These are phyloP conservation scores for Ianthella basta DNA, from an alignment of 37 sponge, comb jelly and placozoan genomes.

Conservation along the genomic window DNA sequence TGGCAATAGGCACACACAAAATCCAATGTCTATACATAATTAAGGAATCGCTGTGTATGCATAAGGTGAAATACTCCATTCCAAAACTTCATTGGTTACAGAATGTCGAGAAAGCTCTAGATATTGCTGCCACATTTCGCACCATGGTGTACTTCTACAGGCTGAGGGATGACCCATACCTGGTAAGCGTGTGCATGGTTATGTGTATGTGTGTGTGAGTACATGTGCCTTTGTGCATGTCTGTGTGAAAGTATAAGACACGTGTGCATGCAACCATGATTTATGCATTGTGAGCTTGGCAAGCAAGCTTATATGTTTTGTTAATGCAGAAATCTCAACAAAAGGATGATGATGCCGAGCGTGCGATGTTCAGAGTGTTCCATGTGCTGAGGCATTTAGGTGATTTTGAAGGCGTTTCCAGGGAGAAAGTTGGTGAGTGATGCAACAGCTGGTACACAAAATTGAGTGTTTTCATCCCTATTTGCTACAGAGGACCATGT, in stretches of 20 bases:
- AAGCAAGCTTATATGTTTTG: too few species aligned
- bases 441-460: neutral
- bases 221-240: neutral
- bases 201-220: neutral
- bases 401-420: constrained; percentile 31
- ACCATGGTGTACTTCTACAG: constrained; percentile 50
- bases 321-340: neutral
- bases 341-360: constrained; percentile 58
- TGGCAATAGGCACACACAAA: too few species aligned
- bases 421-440: neutral
- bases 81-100: neutral
- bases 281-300: neutral
- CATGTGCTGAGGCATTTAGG: constrained; percentile 53
- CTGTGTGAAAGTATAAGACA: constrained; percentile 6
- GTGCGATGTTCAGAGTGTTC: constrained; percentile 52
- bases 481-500: too few species aligned
- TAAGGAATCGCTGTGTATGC: too few species aligned
- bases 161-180: constrained; percentile 30
- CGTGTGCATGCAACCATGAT: neutral
- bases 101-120: constrained; percentile 6
- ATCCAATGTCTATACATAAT: too few species aligned
- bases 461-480: too few species aligned
- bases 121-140: constrained; percentile 11
- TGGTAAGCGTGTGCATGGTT: constrained; percentile 21
- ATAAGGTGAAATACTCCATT: too few species aligned